phyloP scores from a whole-genome alignment of 2,113 vertebrate genomes.

The Esox niger region DNA sequence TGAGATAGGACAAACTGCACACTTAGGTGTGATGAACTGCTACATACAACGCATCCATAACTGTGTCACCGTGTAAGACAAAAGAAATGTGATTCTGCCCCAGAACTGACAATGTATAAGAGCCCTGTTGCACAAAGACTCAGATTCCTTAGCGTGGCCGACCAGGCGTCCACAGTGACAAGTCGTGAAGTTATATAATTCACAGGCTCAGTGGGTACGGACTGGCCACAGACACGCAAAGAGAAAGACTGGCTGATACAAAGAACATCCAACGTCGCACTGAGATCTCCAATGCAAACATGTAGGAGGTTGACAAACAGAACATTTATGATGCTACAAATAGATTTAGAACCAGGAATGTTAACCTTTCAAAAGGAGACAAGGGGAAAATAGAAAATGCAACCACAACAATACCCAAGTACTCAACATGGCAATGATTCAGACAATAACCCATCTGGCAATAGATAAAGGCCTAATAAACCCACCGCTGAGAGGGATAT shows the following conservation, averaged over 20 bases:
- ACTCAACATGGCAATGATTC: background rate
- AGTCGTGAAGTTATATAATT: slow-evolving; percentile 65
- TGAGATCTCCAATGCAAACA: slow-evolving; percentile 35
- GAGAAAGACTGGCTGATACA: slow-evolving; percentile 50
- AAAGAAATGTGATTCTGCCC: slow-evolving; percentile 27
- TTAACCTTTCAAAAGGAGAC: slow-evolving; percentile 24
- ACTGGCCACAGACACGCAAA: slow-evolving; percentile 34
- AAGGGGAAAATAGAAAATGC: background rate
- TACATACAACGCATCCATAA: background rate
- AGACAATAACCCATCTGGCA: background rate
- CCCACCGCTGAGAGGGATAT: background rate
- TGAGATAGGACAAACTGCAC: background rate
- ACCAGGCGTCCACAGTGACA: slow-evolving; percentile 60
- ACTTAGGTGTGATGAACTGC: background rate
- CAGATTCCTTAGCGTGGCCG: slow-evolving; percentile 53
- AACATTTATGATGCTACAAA: slow-evolving; percentile 12
- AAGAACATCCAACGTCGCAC: slow-evolving; percentile 38
- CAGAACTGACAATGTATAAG: slow-evolving; percentile 51
- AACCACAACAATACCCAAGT: background rate
- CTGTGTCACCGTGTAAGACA: slow-evolving; percentile 2
- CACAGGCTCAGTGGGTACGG: slow-evolving; percentile 39
- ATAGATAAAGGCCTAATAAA: background rate
- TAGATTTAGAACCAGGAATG: slow-evolving; percentile 18
- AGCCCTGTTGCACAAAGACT: slow-evolving; percentile 30
- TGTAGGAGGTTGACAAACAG: slow-evolving; percentile 13